Base-by-base conservation (phyloP, 2,888 invertebrate genomes). In the Ophraella communa region DNA sequence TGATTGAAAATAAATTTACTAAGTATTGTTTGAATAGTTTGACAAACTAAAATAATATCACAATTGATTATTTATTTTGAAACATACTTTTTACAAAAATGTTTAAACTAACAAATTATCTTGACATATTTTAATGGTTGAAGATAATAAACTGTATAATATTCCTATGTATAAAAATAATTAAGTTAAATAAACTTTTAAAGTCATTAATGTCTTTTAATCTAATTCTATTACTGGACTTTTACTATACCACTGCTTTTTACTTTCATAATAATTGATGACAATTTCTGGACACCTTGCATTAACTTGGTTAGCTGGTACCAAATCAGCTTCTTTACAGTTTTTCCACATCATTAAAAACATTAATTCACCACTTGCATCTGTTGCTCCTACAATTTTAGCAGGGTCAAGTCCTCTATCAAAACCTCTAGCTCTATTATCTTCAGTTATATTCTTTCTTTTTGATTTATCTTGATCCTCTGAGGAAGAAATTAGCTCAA, bases 321-420 rank as follows among this genome's bases (percentile, higher is more conserved):
- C 87, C 47, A 90, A 84, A 72, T 90, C 90, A n/a, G 87, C 84
- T 73, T 90, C 89, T 23, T 85, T 80, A 71, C 89, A 89, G 53
- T 83, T 85, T 73, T 84, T 83, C 96, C 96, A 96, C 85, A 95
- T 93, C 77, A 96, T 92, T 23, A 97, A 84, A 79, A 95, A 96
- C 87, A 91, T 93, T 0, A 96, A 85, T 76, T 92, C 92, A 1
- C 95, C 95, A 74, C 89, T 91, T n/a, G 91, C 91, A 77, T 96
- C 90, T 17, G 95, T 95, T 0, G 93, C 95, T 2, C 96, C 96
- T 64, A 96, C 89, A 59, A 96, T 95, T 81, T 91, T 91, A 65
- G 95, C 92, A 23, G 96, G 91, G 66, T 90, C 88, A 7, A 95
- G 81, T 0, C 91, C 90, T 49, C 94, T 83, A 47, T 91, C 92